A percentile compares a stretch with the other conserved stretches of the same genome.
Evolutionary conservation across 2,113 vertebrate species (phyloP).

Genomic region (Scartelaos histophorus): DNA sequence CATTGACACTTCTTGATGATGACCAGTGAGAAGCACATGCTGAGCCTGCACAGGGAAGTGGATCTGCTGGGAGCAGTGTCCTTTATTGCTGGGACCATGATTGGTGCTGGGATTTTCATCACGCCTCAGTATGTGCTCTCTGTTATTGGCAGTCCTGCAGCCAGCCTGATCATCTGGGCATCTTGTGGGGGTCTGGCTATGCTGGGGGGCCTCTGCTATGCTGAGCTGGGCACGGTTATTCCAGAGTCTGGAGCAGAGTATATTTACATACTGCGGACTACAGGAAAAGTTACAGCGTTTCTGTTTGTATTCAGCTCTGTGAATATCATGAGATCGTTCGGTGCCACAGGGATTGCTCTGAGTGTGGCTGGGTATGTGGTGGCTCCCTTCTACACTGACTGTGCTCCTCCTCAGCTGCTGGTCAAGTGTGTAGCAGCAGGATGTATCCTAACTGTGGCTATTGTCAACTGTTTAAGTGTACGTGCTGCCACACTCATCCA

Average conservation of each 20-base stretch:
- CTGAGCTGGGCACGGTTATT: slow-evolving; percentile 85
- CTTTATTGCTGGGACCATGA: slow-evolving; percentile 84
- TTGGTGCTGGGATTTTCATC: slow-evolving; percentile 80
- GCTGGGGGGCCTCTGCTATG: slow-evolving; percentile 82
- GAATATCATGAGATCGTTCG: slow-evolving; percentile 78
- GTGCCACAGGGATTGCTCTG: slow-evolving; percentile 78
- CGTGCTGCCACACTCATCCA: slow-evolving; percentile 72
- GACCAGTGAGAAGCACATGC: slow-evolving; percentile 18
- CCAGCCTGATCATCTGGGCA: slow-evolving; percentile 83
- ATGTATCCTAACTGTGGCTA: slow-evolving; percentile 74
- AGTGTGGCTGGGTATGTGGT: slow-evolving; percentile 79
- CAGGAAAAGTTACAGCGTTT: slow-evolving; percentile 81
- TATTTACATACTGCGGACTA: slow-evolving; percentile 82
- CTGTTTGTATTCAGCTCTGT: slow-evolving; percentile 77
- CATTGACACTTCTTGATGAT: slow-evolving; percentile 11
- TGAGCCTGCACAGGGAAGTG: slow-evolving; percentile 66
- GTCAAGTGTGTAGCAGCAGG: slow-evolving; percentile 73
- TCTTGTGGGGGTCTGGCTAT: slow-evolving; percentile 77
- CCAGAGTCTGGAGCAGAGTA: slow-evolving; percentile 85
- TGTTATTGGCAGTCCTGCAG: slow-evolving; percentile 80
- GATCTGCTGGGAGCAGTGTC: slow-evolving; percentile 79
- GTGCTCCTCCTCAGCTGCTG: slow-evolving; percentile 63
- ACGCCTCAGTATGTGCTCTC: slow-evolving; percentile 80
- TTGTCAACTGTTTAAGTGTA: slow-evolving; percentile 81
- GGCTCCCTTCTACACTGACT: slow-evolving; percentile 79